Evolutionary conservation across 2,797 vertebrate genomes (phyloP).

Genomic region (Alexandromys oeconomus): DNA sequence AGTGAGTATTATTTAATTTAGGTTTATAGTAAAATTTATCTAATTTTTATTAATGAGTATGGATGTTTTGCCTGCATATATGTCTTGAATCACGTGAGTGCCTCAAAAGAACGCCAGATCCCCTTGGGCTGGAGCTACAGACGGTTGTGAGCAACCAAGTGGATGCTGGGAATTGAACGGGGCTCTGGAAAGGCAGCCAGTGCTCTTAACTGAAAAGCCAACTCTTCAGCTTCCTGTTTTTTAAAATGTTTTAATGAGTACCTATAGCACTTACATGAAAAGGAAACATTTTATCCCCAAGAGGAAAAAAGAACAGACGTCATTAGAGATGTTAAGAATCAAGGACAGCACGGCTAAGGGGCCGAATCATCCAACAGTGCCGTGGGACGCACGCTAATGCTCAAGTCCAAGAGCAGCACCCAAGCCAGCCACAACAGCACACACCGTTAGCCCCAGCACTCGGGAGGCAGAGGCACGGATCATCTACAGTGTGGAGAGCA

Average conservation of each 20-base stretch:
- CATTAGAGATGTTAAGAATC: background rate
- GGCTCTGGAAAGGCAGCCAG: background rate
- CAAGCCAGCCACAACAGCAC: background rate
- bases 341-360: background rate
- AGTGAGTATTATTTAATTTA: background rate
- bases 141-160: background rate
- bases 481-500: background rate
- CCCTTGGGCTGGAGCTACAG: background rate
- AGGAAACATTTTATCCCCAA: background rate
- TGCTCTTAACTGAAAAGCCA: background rate
- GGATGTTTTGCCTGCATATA: background rate
- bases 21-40: background rate
- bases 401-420: background rate
- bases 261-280: background rate
- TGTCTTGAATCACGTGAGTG: background rate
- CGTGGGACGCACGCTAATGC: background rate
- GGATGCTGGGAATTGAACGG: background rate
- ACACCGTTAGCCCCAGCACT: background rate
- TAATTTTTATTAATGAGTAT: background rate
- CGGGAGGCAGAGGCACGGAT: background rate
- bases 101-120: background rate
- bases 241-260: background rate
- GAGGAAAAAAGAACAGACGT: background rate
- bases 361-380: background rate
- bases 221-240: background rate